Base-by-base conservation (phyloP, 2,888 invertebrate species). In the Imbricaverruca yamaguchii region DNA sequence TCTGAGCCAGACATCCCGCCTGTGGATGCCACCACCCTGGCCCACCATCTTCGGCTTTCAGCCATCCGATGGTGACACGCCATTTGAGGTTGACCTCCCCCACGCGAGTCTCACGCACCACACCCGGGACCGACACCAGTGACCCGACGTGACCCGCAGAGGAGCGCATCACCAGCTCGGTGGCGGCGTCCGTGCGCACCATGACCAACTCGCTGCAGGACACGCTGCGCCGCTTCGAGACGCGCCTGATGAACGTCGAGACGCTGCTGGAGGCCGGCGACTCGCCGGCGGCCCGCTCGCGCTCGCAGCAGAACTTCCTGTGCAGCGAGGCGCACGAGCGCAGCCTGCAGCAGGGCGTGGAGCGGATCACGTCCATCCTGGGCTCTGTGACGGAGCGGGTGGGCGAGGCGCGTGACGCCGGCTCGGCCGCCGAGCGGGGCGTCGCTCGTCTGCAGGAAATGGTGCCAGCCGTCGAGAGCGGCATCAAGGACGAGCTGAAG, bases 161-260 rank as follows among this genome's bases (percentile, higher is more conserved):
- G 9, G 74, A 74, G 74, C n/a, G 23, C 18, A 74, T 74, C 53
- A 74, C 74, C 53, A 74, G 53, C 53, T 53, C 74, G 15, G 74
- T 74, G 74, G 74, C 53, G 74, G 74, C 74, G 13, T 53, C 74
- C 4, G 74, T 74, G 53, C 74, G 74, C 74, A 74, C 74, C 53
- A 74, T 74, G 74, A 53, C 74, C 74, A 74, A 74, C 74, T 15
- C 74, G 18, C 53, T 74, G 18, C 74, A 74, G 74, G 74, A 74
- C 18, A 74, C 74, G 74, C 74, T 74, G 74, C 74, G 74, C 18
- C 74, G 74, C 18, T 74, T 74, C 74, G 74, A 74, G 74, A 74
- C 74, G 74, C 74, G 74, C 7, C 53, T 74, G 74, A 74, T 74
- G 39, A 74, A 39, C 10, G 53, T 74, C 53, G 74, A 74, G 74